Evolutionary conservation across 2,113 vertebrate species (phyloP).

Genomic region (Ameiurus melas): DNA sequence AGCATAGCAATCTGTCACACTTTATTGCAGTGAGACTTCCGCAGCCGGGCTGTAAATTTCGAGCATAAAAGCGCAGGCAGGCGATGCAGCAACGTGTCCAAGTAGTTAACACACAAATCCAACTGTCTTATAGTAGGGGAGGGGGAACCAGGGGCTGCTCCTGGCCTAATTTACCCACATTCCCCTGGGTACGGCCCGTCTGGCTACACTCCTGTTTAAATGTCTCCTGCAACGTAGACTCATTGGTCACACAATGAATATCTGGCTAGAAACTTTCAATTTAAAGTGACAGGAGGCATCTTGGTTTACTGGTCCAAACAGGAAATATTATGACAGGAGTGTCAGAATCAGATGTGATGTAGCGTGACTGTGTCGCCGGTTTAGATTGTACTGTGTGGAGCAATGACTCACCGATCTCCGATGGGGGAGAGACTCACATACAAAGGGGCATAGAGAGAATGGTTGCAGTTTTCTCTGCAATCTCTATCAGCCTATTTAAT

Average conservation of each 20-base stretch:
- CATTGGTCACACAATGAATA: background rate
- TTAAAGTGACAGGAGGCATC: background rate
- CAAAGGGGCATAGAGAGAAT: background rate
- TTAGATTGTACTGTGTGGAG: background rate
- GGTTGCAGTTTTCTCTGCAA: conserved; percentile 7
- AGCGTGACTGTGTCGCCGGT: conserved; percentile 23
- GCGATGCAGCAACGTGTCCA: conserved; percentile 52
- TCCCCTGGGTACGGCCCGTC: conserved; percentile 60
- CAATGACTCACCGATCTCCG: conserved; percentile 20
- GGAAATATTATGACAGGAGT: conserved; percentile 38
- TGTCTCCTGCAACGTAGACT: conserved; percentile 16
- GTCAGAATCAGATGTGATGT: conserved; percentile 18
- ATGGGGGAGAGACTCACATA: background rate
- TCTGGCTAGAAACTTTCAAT: conserved; percentile 1
- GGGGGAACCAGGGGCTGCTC: conserved; percentile 59
- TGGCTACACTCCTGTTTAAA: conserved; percentile 50
- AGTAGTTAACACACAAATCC: conserved; percentile 67
- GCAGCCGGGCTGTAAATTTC: conserved; percentile 68
- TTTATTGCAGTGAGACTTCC: conserved; percentile 57
- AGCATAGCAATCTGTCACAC: conserved; percentile 56
- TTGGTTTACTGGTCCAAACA: background rate
- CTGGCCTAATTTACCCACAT: conserved; percentile 68
- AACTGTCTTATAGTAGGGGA: conserved; percentile 66
- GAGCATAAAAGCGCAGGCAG: conserved; percentile 37
- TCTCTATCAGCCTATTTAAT: background rate